Conservation (phyloP, 2,797 vertebrate genomes). For the Hafferia zeledoni region DNA sequence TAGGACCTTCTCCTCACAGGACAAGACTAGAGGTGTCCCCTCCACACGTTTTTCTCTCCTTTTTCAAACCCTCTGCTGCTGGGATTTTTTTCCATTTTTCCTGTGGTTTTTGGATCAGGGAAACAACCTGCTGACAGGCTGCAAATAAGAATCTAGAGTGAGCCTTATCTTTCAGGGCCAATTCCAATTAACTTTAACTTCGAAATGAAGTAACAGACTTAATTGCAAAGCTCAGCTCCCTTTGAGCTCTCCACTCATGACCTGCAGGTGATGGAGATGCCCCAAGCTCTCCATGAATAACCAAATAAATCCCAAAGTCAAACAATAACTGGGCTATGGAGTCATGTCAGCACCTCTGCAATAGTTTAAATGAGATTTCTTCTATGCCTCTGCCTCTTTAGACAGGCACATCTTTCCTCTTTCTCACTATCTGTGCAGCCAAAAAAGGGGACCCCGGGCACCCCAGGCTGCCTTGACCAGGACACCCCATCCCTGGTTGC, state of each 20-base stretch:
- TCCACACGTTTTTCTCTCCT: not conserved
- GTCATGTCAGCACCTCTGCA: not conserved
- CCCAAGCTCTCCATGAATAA: accelerated
- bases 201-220: not conserved
- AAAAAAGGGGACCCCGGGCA: accelerated
- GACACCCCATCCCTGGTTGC: not conserved
- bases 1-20: not conserved
- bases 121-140: not conserved
- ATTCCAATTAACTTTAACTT: not conserved
- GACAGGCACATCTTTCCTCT: not conserved
- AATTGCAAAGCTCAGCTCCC: accelerated
- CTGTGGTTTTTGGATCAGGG: not conserved
- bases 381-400: not conserved
- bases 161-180: not conserved
- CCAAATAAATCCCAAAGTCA: not conserved
- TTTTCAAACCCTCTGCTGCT: not conserved
- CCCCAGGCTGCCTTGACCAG: accelerated
- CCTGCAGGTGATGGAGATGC: accelerated
- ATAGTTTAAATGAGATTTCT: not conserved
- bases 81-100: not conserved
- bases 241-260: not conserved
- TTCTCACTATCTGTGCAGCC: not conserved
- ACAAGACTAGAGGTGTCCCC: not conserved
- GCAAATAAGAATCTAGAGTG: not conserved
- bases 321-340: not conserved